Evolutionary conservation across 1,140 invertebrate genomes (phyloP).

Genomic region (Meteorus sp.): DNA sequence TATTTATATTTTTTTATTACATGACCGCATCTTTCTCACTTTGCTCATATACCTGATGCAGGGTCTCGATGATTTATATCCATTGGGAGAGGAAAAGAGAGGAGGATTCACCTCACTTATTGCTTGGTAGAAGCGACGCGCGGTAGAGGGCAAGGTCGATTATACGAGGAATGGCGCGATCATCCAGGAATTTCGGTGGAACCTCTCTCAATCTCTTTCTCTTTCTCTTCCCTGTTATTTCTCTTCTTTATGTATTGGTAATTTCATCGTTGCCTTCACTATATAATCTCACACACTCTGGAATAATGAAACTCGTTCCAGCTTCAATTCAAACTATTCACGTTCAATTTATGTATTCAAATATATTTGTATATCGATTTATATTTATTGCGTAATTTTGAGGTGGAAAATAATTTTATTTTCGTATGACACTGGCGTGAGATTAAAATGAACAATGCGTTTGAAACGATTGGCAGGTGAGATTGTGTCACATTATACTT

Average conservation of each 20-base stretch:
- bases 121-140: not conserved
- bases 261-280: not conserved
- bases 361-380: too few species aligned
- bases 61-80: conserved; percentile 7
- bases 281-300: not conserved
- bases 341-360: too few species aligned
- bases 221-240: not conserved
- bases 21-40: not conserved
- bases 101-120: conserved; percentile 2
- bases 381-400: not conserved
- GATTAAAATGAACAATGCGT: too few species aligned
- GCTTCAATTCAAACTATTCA: too few species aligned
- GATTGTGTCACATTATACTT: too few species aligned
- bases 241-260: not conserved
- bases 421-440: not conserved
- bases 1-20: not conserved
- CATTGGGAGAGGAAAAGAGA: conserved; percentile 1
- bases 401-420: not conserved
- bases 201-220: not conserved
- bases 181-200: conserved; percentile 9
- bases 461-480: too few species aligned
- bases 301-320: not conserved
- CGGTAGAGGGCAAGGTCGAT: not conserved
- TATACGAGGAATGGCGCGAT: conserved; percentile 7
- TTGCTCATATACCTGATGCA: not conserved